phyloP scores from a whole-genome alignment of 2,888 invertebrate genomes.

The Diarsia rubi region DNA sequence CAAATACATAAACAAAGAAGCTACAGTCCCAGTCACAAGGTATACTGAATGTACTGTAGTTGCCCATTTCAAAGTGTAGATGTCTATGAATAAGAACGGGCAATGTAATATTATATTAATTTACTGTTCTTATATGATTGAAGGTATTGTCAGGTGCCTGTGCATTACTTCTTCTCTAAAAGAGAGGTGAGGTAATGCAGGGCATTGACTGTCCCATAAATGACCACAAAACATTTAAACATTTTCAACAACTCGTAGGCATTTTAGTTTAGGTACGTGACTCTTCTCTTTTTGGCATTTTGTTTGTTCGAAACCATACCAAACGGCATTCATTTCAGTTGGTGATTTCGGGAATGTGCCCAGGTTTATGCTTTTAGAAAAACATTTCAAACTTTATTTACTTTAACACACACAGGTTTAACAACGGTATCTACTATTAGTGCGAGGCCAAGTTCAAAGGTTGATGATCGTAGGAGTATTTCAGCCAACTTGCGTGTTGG shows the following conservation, averaged over 20 bases:
- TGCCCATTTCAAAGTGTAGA: no score
- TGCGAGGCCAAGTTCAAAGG: conserved; percentile 28
- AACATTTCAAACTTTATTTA: background rate
- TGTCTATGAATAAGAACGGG: no score
- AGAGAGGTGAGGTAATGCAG: background rate
- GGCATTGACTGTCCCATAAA: background rate
- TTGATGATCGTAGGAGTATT: conserved; percentile 9
- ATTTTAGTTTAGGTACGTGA: background rate
- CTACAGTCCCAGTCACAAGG: no score
- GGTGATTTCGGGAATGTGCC: background rate
- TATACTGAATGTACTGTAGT: no score
- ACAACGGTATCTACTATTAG: background rate
- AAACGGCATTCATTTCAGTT: background rate
- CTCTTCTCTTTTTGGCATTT: background rate
- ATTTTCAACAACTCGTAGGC: background rate
- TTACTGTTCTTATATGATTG: no score
- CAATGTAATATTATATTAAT: no score
- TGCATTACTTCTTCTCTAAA: background rate
- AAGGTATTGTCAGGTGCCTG: background rate
- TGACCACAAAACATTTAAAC: background rate
- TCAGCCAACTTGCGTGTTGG: background rate
- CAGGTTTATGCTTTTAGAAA: background rate
- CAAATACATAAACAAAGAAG: no score
- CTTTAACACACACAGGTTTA: background rate
- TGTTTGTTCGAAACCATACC: background rate